phyloP scores from a whole-genome alignment of 2,888 invertebrate species.

The Meandrusa payeni region DNA sequence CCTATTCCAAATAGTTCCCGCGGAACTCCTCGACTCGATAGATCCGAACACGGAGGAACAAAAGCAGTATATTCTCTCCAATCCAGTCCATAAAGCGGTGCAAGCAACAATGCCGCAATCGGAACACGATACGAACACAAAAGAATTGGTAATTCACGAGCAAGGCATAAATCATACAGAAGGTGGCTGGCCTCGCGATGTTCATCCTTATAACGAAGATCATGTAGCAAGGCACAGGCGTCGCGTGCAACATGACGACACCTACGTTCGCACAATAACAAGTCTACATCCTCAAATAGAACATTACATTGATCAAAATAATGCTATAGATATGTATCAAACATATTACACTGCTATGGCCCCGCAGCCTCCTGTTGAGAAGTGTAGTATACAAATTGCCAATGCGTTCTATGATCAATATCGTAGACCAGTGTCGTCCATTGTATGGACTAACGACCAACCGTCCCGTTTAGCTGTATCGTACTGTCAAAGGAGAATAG shows the following conservation, averaged over 20 bases:
- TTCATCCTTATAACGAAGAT: slow-evolving; percentile 84
- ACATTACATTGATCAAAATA: slow-evolving; percentile 87
- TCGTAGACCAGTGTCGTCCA: slow-evolving; percentile 75
- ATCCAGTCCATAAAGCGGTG: slow-evolving; percentile 72
- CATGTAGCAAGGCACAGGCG: slow-evolving; percentile 87
- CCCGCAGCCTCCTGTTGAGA: slow-evolving; percentile 73
- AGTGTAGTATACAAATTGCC: slow-evolving; percentile 80
- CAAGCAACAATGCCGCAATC: slow-evolving; percentile 71
- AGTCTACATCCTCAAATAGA: slow-evolving; percentile 80
- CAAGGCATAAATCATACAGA: slow-evolving; percentile 87
- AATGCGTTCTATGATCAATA: slow-evolving; percentile 85
- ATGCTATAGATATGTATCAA: slow-evolving; percentile 89
- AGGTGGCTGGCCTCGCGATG: slow-evolving; percentile 93
- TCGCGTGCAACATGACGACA: slow-evolving; percentile 89
- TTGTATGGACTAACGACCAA: slow-evolving; percentile 86
- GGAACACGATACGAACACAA: slow-evolving; percentile 82
- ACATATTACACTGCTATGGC: slow-evolving; percentile 84
- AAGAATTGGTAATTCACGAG: slow-evolving; percentile 76
- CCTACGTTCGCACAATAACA: slow-evolving; percentile 83
- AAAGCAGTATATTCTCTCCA: slow-evolving; percentile 67
- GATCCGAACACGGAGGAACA: slow-evolving; percentile 56
- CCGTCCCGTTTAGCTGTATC: slow-evolving; percentile 84
- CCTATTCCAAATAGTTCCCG: slow-evolving; percentile 65
- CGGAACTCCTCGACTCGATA: slow-evolving; percentile 64
- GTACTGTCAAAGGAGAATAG: slow-evolving; percentile 68